Conservation (phyloP, 2,797 vertebrate species). For the Morelia viridis region DNA sequence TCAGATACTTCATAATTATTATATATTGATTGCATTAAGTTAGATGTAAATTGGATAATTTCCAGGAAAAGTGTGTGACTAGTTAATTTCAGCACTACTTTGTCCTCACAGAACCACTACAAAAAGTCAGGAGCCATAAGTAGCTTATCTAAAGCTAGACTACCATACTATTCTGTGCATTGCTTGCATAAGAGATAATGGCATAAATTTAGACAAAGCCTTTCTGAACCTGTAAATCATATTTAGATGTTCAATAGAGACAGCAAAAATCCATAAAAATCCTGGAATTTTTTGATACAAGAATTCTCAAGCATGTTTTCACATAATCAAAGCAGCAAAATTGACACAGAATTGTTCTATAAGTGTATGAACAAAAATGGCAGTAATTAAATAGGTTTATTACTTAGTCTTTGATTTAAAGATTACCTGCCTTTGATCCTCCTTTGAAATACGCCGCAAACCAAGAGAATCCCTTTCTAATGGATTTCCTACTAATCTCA, state of each 20-base stretch:
- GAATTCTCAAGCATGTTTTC: neutral
- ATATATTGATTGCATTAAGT: neutral
- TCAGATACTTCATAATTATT: neutral
- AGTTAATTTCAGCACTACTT: neutral
- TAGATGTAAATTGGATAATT: neutral
- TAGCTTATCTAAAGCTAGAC: neutral
- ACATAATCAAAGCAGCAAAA: neutral
- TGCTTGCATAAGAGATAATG: neutral
- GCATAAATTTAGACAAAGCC: neutral
- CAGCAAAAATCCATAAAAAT: neutral
- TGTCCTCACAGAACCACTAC: neutral
- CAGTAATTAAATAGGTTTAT: constrained; percentile 45
- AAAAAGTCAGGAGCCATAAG: neutral
- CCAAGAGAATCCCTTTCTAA: constrained; percentile 59
- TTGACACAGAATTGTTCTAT: neutral
- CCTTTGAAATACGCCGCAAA: constrained; percentile 73
- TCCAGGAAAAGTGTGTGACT: neutral
- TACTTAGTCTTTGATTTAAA: constrained; percentile 6
- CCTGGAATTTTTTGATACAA: neutral
- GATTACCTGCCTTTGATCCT: constrained; percentile 77
- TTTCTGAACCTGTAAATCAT: neutral
- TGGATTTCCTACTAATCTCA: constrained; percentile 57
- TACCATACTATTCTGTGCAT: neutral
- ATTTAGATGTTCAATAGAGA: neutral
- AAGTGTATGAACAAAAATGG: constrained; percentile 20